Evolutionary conservation across 2,888 invertebrate species (phyloP).

Genomic region (Acanthosepion lycidas): DNA sequence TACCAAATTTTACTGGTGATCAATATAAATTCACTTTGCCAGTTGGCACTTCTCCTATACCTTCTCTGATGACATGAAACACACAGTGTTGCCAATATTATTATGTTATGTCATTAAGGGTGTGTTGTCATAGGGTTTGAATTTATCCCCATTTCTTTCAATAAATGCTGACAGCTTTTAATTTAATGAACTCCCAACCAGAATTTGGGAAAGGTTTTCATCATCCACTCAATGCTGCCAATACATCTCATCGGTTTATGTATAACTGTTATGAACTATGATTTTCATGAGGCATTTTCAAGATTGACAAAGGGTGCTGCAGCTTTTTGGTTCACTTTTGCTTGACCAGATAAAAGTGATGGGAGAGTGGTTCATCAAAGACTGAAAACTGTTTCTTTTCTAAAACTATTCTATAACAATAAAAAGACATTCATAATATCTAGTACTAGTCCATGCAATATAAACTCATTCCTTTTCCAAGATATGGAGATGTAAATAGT

Average conservation of each 20-base stretch:
- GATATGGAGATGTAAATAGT: too few relatives aligned
- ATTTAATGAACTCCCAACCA: neutral
- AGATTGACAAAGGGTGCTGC: too few relatives aligned
- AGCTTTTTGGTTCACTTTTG: too few relatives aligned
- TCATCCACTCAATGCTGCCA: neutral
- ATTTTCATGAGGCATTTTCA: too few relatives aligned
- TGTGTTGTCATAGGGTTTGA: neutral
- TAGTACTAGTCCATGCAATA: too few relatives aligned
- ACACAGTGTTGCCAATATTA: neutral
- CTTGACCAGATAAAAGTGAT: too few relatives aligned
- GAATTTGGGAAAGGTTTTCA: neutral
- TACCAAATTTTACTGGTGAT: neutral
- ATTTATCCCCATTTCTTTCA: neutral
- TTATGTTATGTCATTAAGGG: neutral
- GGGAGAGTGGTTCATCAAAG: too few relatives aligned
- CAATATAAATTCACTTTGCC: neutral
- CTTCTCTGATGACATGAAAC: neutral
- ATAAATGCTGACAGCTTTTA: neutral
- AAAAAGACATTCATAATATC: too few relatives aligned
- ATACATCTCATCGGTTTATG: neutral
- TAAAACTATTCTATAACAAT: too few relatives aligned
- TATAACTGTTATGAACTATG: neutral
- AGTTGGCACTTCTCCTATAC: neutral
- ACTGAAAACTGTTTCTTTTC: too few relatives aligned
- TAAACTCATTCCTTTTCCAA: too few relatives aligned